Percentiles rank a stretch among this genome's conserved stretches.
Evolutionary conservation across 2,113 vertebrate species (phyloP).

Genomic region (Perccottus glenii): DNA sequence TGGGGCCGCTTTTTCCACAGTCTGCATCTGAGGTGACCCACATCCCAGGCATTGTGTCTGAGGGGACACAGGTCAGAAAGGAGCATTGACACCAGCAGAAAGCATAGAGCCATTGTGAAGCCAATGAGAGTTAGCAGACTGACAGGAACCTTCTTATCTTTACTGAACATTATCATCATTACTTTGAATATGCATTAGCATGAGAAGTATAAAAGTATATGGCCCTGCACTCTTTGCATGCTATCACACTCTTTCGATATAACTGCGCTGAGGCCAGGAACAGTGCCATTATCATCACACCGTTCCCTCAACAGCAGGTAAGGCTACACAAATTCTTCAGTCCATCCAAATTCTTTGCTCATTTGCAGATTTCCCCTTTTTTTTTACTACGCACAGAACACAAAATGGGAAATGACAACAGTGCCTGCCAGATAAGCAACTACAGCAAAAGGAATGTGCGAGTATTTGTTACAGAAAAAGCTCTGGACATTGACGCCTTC

Average conservation of each 20-base stretch:
- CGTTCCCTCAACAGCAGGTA: constrained; percentile 43
- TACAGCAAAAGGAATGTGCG: constrained; percentile 64
- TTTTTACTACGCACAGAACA: neutral
- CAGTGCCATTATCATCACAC: neutral
- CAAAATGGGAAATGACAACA: constrained; percentile 60
- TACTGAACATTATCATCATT: neutral
- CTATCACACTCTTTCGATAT: constrained; percentile 31
- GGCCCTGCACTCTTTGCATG: constrained; percentile 51
- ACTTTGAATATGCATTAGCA: constrained; percentile 59
- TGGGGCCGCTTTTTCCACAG: constrained; percentile 22
- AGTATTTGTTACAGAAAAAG: constrained; percentile 40
- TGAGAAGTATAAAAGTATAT: neutral
- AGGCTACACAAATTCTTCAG: constrained; percentile 4
- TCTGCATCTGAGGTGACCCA: constrained; percentile 23
- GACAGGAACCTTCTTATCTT: constrained; percentile 43
- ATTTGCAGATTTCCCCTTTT: neutral
- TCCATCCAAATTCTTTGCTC: neutral
- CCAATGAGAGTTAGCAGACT: constrained; percentile 3
- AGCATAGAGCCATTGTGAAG: constrained; percentile 51
- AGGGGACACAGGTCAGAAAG: constrained; percentile 38
- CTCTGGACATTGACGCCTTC: constrained; percentile 56
- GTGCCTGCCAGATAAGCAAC: constrained; percentile 57
- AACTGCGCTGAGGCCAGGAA: neutral
- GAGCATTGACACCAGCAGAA: constrained; percentile 49
- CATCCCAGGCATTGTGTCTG: constrained; percentile 14